Conservation (phyloP, 2,113 vertebrate genomes). For the Melanotaenia duboulayi region DNA sequence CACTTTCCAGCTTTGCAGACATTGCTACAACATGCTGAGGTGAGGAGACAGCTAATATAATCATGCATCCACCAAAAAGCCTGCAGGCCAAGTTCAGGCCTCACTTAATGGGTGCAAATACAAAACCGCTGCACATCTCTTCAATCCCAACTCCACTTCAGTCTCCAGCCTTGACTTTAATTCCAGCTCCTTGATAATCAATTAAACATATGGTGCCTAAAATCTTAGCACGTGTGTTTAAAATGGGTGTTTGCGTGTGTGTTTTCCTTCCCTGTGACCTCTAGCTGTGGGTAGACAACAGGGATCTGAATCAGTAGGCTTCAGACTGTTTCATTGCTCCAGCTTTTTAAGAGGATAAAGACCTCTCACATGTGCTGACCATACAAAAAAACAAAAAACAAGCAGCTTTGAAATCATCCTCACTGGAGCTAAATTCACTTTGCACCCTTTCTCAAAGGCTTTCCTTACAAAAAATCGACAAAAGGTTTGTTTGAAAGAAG, state of each 20-base stretch:
- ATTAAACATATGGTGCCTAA: conserved; percentile 37
- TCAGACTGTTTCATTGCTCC: conserved; percentile 43
- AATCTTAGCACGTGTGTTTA: conserved; percentile 10
- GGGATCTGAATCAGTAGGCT: conserved; percentile 44
- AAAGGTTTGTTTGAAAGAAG: neutral
- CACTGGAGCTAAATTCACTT: conserved; percentile 62
- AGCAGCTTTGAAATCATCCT: conserved; percentile 73
- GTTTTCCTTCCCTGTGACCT: conserved; percentile 39
- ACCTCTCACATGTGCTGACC: conserved; percentile 67
- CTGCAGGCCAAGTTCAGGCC: conserved; percentile 36
- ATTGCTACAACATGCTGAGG: conserved; percentile 32
- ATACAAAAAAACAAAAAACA: conserved; percentile 33
- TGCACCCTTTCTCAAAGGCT: conserved; percentile 54
- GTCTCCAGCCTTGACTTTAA: conserved; percentile 54
- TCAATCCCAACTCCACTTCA: conserved; percentile 1
- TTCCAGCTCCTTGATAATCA: conserved; percentile 21
- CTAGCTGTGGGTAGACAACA: conserved; percentile 52
- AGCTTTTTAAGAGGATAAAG: conserved; percentile 63
- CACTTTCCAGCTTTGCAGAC: conserved; percentile 22
- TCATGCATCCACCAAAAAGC: conserved; percentile 28
- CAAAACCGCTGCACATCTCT: conserved; percentile 6
- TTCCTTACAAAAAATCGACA: conserved; percentile 54
- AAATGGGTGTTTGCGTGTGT: conserved; percentile 1
- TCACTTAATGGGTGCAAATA: conserved; percentile 11
- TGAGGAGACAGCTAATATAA: conserved; percentile 54